Evolutionary conservation across 2,113 vertebrate species (phyloP).

Genomic region (Eulacestoma nigropectus): DNA sequence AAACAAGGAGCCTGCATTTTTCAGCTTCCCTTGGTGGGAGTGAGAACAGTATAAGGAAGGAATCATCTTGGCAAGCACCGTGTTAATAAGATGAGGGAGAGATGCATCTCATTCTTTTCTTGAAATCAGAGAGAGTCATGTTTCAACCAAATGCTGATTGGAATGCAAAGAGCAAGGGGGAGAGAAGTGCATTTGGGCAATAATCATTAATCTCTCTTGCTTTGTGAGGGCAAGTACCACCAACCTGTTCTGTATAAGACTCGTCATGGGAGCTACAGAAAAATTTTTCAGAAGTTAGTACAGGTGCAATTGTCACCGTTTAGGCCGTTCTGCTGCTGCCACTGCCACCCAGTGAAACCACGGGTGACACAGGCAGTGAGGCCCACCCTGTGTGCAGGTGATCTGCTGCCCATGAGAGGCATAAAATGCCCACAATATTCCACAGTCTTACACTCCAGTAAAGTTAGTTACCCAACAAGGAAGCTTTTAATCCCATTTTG

Average conservation of each 20-base stretch:
- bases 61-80: conserved; percentile 6
- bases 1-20: neutral
- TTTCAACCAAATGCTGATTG: neutral
- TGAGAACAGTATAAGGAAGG: neutral
- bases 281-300: conserved; percentile 5
- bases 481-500: neutral
- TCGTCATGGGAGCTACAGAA: conserved; percentile 34
- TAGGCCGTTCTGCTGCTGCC: neutral
- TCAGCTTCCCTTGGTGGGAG: neutral
- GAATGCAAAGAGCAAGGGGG: neutral
- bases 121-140: neutral
- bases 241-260: neutral
- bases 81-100: neutral
- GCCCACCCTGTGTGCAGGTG: neutral
- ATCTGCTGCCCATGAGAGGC: neutral
- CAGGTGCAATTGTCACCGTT: neutral
- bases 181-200: neutral
- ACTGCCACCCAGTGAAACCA: neutral
- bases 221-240: neutral
- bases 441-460: neutral
- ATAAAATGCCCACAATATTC: neutral
- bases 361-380: neutral
- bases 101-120: neutral
- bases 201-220: neutral
- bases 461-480: neutral